Percentiles rank a stretch among this genome's conserved stretches.
These are phyloP conservation scores for Dendropsophus ebraccatus DNA, from an alignment of 2,113 vertebrate species.

Conservation along the genomic window DNA sequence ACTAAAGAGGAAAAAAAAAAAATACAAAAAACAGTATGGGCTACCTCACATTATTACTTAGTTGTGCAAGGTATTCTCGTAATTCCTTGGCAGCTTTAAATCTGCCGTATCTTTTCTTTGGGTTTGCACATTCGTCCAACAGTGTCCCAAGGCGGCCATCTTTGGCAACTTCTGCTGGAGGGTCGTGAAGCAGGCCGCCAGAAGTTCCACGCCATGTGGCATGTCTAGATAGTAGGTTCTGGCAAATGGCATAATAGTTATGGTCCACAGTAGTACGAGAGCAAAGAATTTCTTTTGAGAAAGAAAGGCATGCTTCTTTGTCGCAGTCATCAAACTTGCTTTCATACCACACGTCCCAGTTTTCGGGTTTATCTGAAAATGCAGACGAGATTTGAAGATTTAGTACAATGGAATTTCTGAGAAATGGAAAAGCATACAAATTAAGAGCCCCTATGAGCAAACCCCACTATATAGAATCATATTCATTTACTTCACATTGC, in stretches of 20 bases:
- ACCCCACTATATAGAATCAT: no score
- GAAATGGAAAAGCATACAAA: no score
- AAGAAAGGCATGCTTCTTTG: conserved; percentile 95
- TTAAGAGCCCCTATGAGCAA: no score
- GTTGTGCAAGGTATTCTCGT: conserved; percentile 89
- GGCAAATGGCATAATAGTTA: conserved; percentile 98
- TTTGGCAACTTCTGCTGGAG: conserved; percentile 88
- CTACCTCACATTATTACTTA: conserved; percentile 90
- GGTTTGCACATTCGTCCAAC: conserved; percentile 94
- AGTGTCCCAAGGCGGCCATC: conserved; percentile 89
- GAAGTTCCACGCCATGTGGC: conserved; percentile 95
- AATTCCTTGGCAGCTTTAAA: conserved; percentile 94
- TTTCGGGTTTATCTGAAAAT: conserved; percentile 92
- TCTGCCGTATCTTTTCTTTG: conserved; percentile 89
- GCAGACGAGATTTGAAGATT: background rate
- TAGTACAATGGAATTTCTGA: background rate
- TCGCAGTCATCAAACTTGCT: conserved; percentile 98
- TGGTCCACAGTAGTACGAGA: conserved; percentile 94
- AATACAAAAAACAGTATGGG: conserved; percentile 57
- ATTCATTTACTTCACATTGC: no score
- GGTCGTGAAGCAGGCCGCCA: conserved; percentile 94
- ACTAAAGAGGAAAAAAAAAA: conserved; percentile 42
- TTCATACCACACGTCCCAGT: conserved; percentile 96
- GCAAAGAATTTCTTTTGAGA: conserved; percentile 96
- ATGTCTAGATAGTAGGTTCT: conserved; percentile 93